These are phyloP conservation scores for Oryzias dopingdopingensis DNA, from an alignment of 2,797 vertebrate species.

Conservation along the genomic window DNA sequence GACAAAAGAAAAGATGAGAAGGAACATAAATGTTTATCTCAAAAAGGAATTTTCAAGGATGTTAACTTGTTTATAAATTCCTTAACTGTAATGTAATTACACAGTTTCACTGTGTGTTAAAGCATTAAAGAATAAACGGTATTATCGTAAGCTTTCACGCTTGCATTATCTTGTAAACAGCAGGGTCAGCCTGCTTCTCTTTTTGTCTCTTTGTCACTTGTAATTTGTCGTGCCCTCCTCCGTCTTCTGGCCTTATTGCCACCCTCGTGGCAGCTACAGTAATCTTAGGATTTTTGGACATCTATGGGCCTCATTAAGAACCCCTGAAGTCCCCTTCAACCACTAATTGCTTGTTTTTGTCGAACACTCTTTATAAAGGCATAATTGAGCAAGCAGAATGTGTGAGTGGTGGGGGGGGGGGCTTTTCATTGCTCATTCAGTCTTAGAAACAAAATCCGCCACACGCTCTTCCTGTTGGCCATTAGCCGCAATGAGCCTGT, in stretches of 20 bases:
- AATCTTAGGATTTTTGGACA: conserved; percentile 71
- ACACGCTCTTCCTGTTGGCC: conserved; percentile 47
- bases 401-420: conserved; percentile 45
- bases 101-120: conserved; percentile 24
- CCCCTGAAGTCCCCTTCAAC: conserved; percentile 56
- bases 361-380: conserved; percentile 56
- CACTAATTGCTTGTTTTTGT: conserved; percentile 81
- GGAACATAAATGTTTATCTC: too few relatives aligned
- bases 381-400: conserved; percentile 69
- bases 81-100: conserved; percentile 9
- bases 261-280: conserved; percentile 57
- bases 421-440: conserved; percentile 65
- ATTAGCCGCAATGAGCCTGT: conserved; percentile 28
- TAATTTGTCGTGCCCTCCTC: conserved; percentile 49
- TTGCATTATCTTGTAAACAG: conserved; percentile 37
- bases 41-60: neutral
- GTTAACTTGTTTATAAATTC: conserved; percentile 9
- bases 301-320: conserved; percentile 72
- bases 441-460: conserved; percentile 26
- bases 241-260: conserved; percentile 46
- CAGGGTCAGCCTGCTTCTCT: conserved; percentile 45
- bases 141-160: conserved; percentile 35
- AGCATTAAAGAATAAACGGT: conserved; percentile 26
- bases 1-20: too few relatives aligned
- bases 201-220: conserved; percentile 60